Percentiles rank a stretch among this genome's conserved stretches.
Evolutionary conservation across 1,140 invertebrate genomes (phyloP).

Genomic region (Heliconius eleuchia): DNA sequence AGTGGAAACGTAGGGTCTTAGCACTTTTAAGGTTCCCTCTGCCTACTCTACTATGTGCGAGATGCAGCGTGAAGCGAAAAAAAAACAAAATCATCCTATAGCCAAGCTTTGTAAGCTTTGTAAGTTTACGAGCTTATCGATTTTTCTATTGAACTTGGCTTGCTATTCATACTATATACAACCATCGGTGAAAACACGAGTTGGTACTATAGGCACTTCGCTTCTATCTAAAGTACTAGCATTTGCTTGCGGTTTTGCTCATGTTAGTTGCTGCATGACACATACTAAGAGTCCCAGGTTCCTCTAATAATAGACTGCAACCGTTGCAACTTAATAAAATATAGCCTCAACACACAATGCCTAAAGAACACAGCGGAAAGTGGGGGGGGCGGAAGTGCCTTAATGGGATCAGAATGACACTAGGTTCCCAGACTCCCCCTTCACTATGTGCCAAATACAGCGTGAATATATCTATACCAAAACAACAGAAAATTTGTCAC

Average conservation of each 20-base stretch:
- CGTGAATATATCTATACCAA: too few relatives aligned
- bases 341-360: background rate
- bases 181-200: background rate
- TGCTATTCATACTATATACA: background rate
- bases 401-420: background rate
- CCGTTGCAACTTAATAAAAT: too few relatives aligned
- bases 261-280: too few relatives aligned
- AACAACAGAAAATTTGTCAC: background rate
- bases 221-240: background rate
- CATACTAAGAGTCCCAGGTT: too few relatives aligned
- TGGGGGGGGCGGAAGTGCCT: background rate
- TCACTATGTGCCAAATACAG: background rate
- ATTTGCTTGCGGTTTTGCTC: background rate
- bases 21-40: too few relatives aligned
- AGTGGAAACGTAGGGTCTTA: too few relatives aligned
- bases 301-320: too few relatives aligned
- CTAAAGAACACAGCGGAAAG: background rate
- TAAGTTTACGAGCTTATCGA: background rate
- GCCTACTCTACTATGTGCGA: too few relatives aligned
- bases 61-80: too few relatives aligned
- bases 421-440: background rate
- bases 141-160: conserved; percentile 10
- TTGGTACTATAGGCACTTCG: background rate
- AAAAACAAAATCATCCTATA: background rate
- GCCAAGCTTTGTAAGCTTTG: background rate